Conservation (phyloP, 2,797 vertebrate species). For the Varecia variegata region DNA sequence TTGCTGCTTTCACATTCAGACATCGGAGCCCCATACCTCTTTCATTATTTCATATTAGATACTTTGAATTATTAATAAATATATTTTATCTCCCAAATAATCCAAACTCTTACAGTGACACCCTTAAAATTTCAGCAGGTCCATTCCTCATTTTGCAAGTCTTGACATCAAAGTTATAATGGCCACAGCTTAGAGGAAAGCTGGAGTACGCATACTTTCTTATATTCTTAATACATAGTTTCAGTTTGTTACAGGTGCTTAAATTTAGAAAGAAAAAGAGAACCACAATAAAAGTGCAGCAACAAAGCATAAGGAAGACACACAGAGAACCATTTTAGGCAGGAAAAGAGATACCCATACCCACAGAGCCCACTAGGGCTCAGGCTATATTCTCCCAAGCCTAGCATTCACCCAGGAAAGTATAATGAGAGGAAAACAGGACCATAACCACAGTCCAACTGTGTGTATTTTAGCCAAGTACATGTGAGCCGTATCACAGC, state of each 20-base stretch:
- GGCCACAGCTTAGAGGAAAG: constrained; percentile 88
- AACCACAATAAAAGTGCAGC: accelerated
- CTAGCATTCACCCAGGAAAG: not conserved
- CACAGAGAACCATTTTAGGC: not conserved
- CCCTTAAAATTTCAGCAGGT: constrained; percentile 92
- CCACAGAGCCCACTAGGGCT: not conserved
- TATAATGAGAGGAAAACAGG: constrained; percentile 13
- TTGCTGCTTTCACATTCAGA: not conserved
- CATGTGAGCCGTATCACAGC: not conserved
- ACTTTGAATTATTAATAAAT: not conserved
- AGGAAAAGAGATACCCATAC: not conserved
- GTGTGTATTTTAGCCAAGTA: not conserved
- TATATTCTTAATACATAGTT: constrained; percentile 91
- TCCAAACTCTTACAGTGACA: constrained; percentile 80
- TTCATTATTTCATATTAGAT: not conserved
- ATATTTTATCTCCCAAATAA: constrained; percentile 85
- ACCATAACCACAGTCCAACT: not conserved
- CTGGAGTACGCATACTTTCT: constrained; percentile 88
- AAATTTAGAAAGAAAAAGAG: not conserved
- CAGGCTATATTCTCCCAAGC: not conserved
- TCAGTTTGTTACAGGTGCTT: constrained; percentile 88
- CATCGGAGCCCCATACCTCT: not conserved
- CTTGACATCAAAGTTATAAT: constrained; percentile 90
- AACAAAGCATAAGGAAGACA: not conserved
- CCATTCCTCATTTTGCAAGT: constrained; percentile 91